Conservation (phyloP, 2,888 invertebrate genomes). For the Drosophila anceps region DNA sequence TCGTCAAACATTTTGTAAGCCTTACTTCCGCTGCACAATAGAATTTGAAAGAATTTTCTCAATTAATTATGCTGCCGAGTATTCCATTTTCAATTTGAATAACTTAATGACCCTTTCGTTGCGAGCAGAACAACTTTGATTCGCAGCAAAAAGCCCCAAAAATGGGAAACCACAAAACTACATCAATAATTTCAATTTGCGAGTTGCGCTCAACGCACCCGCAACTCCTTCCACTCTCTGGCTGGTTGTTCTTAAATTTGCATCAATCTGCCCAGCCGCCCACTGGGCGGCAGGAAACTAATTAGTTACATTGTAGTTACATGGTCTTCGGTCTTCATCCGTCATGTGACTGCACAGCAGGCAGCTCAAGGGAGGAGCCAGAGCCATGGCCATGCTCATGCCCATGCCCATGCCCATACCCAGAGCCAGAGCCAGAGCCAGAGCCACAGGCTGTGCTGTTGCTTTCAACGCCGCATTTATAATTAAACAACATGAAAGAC, state of each 20-base stretch:
- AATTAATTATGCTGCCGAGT: neutral
- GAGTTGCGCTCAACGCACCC: constrained; percentile 1
- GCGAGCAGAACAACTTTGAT: neutral
- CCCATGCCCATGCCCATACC: neutral
- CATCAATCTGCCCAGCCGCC: constrained; percentile 12
- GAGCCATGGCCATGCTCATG: no score
- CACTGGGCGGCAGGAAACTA: constrained; percentile 58
- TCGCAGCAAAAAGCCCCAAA: neutral
- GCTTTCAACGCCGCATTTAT: constrained; percentile 79
- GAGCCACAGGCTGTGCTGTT: constrained; percentile 36
- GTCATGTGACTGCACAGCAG: constrained; percentile 56
- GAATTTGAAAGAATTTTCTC: neutral
- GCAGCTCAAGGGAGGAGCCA: constrained; percentile 9
- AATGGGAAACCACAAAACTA: constrained; percentile 53
- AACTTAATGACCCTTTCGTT: constrained; percentile 17
- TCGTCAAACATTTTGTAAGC: neutral
- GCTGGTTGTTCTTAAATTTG: neutral
- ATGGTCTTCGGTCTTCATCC: constrained; percentile 78
- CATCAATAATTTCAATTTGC: constrained; percentile 75
- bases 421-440: neutral
- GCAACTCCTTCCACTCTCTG: neutral
- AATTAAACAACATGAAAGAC: constrained; percentile 82
- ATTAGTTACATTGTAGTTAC: constrained; percentile 67
- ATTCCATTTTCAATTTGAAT: neutral
- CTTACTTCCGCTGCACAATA: neutral